Conservation (phyloP, 2,888 invertebrate genomes). For the Tenthredo notha region DNA sequence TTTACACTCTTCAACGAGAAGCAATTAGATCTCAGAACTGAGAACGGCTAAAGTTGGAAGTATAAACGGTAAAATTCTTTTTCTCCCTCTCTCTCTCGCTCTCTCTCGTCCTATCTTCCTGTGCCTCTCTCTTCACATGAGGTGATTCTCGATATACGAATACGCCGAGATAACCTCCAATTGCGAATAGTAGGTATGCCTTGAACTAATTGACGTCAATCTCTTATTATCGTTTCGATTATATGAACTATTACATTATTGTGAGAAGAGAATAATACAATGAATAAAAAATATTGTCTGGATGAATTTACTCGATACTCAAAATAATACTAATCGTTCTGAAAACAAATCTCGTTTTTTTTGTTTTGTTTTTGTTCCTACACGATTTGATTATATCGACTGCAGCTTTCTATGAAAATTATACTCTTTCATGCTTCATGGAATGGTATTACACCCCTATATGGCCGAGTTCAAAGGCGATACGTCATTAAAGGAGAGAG, state of each 20-base stretch:
- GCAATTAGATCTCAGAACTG: not conserved
- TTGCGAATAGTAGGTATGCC: constrained; percentile 1
- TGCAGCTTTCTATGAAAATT: not conserved
- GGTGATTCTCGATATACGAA: not conserved
- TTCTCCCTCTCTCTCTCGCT: not conserved
- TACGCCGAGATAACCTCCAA: not conserved
- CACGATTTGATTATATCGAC: not conserved
- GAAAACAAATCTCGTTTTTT: not conserved
- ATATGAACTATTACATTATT: too few relatives aligned
- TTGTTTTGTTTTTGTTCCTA: not conserved
- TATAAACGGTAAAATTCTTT: constrained; percentile 10
- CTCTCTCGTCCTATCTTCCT: not conserved
- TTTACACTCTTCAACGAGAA: not conserved
- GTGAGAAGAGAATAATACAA: not conserved
- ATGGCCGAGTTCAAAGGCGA: too few relatives aligned
- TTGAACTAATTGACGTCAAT: not conserved
- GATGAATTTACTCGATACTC: not conserved
- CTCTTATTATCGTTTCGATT: not conserved
- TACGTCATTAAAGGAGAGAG: too few relatives aligned
- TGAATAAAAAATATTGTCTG: not conserved
- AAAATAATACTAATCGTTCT: not conserved
- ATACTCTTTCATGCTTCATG: not conserved
- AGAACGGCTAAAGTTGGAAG: not conserved
- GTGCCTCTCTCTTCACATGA: not conserved
- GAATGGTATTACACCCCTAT: not conserved